Evolutionary conservation across 92 coral and sea anemone species (phyloP), one percentile per base, ranked within the genome.

Genomic region (Epizoanthus fatuus): DNA sequence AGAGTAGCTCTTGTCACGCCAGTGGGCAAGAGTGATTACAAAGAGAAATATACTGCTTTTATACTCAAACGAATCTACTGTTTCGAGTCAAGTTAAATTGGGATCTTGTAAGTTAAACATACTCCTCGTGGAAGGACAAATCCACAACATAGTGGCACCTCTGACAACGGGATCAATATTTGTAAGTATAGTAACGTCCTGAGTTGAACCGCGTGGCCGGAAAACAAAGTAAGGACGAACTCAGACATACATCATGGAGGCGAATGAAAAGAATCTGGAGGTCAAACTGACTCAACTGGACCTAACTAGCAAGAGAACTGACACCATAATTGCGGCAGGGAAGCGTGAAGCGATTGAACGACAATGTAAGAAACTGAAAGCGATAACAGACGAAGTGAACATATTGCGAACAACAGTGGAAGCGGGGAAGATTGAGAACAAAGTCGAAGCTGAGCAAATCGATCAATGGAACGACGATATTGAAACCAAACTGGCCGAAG

Each of bases 111-210:
- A 40, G 44, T 40, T 40, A 0, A 40, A 3, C 3, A 5, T 40
- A 40, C 44, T 40, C 44, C 44, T 40, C 5, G 3, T 40, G 44
- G 44, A 40, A 40, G 44, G 44, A 40, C 44, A 40, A 40, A 40
- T 5, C 44, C 44, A 40, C 44, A 40, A 40, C 44, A 40, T 22
- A 40, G 76, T 86, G 94, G 94, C 88, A 91, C 91, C 88, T 91
- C 91, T 22, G 25, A 22, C 89, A 86, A 91, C 92, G 44, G 85
- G 80, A 81, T 77, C 25, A 64, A 13, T 64, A 80, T 58, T 64
- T 40, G 70, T 64, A 64, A 64, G 70, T 64, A 64, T 64, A 64
- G 16, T 64, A 32, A 40, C 29, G 70, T 64, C 70, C 70, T 64
- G 44, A 64, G 12, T 40, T 40, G 44, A 40, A 40, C 44, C 5